Evolutionary conservation across 2,113 vertebrate species (phyloP).

Genomic region (Thunnus thynnus): DNA sequence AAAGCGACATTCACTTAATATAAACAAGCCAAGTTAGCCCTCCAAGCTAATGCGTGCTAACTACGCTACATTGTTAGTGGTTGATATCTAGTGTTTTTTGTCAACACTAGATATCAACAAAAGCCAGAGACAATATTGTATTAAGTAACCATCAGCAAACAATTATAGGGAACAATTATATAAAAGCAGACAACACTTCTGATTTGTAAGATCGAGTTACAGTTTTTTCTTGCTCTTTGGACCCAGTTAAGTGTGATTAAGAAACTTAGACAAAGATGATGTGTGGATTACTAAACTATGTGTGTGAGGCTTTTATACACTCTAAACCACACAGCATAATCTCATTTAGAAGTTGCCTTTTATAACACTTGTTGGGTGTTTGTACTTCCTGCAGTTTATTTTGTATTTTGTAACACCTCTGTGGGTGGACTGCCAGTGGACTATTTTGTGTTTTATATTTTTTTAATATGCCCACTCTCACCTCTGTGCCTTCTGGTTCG

Average conservation of each 20-base stretch:
- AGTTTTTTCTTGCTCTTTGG: background rate
- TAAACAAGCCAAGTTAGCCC: no score
- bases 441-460: constrained; percentile 44
- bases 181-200: background rate
- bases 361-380: constrained; percentile 36
- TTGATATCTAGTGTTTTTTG: no score
- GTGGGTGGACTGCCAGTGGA: constrained; percentile 41
- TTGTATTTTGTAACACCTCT: constrained; percentile 45
- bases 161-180: background rate
- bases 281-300: background rate
- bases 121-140: no score
- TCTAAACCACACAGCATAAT: background rate
- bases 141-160: no score
- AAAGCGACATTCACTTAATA: no score
- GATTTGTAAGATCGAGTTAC: background rate
- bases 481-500: constrained; percentile 60
- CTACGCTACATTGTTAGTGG: no score
- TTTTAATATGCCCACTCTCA: constrained; percentile 63
- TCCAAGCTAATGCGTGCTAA: no score
- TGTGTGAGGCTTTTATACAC: background rate
- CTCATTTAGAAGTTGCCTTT: constrained; percentile 31
- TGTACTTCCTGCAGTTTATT: constrained; percentile 23
- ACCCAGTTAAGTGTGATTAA: constrained; percentile 2
- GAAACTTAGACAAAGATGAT: background rate
- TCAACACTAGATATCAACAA: no score